A percentile compares a stretch with the other conserved stretches of the same genome.
These are phyloP conservation scores for Notocelia uddmanniana DNA, from an alignment of 2,888 invertebrate genomes.

Conservation along the genomic window DNA sequence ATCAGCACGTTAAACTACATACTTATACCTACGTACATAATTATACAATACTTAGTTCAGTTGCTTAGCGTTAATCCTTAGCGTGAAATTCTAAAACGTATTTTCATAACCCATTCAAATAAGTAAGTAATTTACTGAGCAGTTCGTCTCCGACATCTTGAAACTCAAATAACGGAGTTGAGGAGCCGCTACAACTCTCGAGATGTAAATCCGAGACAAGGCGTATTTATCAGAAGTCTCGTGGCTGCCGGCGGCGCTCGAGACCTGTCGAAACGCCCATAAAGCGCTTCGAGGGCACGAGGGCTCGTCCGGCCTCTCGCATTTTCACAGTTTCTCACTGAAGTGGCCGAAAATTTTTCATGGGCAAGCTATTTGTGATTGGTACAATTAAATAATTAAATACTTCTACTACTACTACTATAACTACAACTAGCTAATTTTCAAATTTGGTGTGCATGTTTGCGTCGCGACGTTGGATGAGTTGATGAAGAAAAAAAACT, in stretches of 20 bases:
- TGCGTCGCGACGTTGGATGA: no score
- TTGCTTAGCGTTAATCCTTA: not conserved
- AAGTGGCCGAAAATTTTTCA: constrained; percentile 25
- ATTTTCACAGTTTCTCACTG: constrained; percentile 25
- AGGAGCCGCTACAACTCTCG: constrained; percentile 19
- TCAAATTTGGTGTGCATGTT: no score
- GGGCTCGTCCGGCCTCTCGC: constrained; percentile 33
- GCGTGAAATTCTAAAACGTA: not conserved
- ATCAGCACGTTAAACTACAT: not conserved
- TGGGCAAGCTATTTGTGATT: constrained; percentile 15
- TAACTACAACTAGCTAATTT: no score
- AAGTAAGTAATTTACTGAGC: constrained; percentile 5
- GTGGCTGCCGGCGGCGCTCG: constrained; percentile 27
- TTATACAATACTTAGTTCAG: not conserved
- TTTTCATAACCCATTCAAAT: not conserved
- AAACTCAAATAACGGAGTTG: constrained; percentile 32
- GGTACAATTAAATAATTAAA: not conserved
- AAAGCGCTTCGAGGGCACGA: constrained; percentile 35
- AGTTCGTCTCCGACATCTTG: constrained; percentile 5
- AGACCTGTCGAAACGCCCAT: constrained; percentile 36
- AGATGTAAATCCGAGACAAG: constrained; percentile 30
- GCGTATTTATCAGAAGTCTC: constrained; percentile 39
- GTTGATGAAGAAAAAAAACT: no score
- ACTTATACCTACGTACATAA: not conserved
- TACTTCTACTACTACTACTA: no score